A percentile compares a stretch with the other conserved stretches of the same genome.
These are phyloP conservation scores for Furnarius figulus DNA, from an alignment of 2,113 vertebrate genomes.

Conservation along the genomic window DNA sequence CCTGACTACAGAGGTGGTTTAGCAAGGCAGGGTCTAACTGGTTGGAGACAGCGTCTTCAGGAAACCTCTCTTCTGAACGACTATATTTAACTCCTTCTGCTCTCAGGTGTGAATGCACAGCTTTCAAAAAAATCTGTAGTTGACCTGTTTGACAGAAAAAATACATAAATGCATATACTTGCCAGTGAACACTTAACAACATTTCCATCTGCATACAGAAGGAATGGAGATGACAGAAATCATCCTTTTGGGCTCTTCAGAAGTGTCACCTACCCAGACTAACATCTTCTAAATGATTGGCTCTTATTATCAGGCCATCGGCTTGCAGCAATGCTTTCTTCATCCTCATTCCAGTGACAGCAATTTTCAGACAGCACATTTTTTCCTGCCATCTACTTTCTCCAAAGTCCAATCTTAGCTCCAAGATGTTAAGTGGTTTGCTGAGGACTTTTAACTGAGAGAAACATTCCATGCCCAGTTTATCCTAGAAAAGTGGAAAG, in stretches of 20 bases:
- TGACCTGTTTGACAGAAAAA: slow-evolving; percentile 67
- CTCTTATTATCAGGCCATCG: slow-evolving; percentile 84
- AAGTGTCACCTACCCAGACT: slow-evolving; percentile 75
- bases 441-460: slow-evolving; percentile 78
- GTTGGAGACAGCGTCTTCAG: not conserved
- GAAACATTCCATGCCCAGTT: slow-evolving; percentile 82
- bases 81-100: slow-evolving; percentile 74
- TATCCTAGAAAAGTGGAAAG: slow-evolving; percentile 74
- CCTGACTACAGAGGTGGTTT: slow-evolving; percentile 77
- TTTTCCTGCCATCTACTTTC: slow-evolving; percentile 76
- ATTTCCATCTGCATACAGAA: not conserved
- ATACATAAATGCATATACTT: not conserved
- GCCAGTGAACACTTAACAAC: not conserved
- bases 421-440: slow-evolving; percentile 77
- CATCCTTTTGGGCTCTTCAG: not conserved
- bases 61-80: slow-evolving; percentile 24
- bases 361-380: slow-evolving; percentile 78
- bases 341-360: slow-evolving; percentile 75
- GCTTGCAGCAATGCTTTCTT: slow-evolving; percentile 86
- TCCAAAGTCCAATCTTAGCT: slow-evolving; percentile 65
- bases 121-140: slow-evolving; percentile 77
- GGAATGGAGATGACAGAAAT: not conserved
- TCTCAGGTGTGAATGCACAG: slow-evolving; percentile 77
- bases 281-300: slow-evolving; percentile 84
- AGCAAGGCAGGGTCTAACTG: slow-evolving; percentile 69